phyloP scores from a whole-genome alignment of 1,140 invertebrate genomes.

The Agrilus planipennis region DNA sequence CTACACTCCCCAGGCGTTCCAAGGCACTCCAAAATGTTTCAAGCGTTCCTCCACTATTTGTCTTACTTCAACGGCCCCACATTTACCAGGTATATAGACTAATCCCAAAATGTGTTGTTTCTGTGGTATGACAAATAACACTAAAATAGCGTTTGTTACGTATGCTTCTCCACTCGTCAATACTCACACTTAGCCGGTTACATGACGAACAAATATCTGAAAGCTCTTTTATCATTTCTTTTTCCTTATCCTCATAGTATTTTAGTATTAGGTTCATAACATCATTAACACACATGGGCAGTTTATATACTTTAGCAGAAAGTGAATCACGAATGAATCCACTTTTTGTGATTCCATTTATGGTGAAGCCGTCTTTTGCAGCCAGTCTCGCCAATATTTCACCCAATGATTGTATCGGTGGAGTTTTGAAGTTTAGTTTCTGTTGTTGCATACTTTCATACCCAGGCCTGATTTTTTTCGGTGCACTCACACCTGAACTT shows the following conservation, averaged over 20 bases:
- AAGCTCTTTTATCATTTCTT: too few relatives aligned
- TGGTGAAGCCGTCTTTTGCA: conserved; percentile 1
- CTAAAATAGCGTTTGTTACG: conserved; percentile 1
- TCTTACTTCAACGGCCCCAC: conserved; percentile 1
- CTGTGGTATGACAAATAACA: conserved; percentile 1
- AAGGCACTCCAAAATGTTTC: conserved; percentile 1
- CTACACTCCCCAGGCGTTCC: too few relatives aligned
- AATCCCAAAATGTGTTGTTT: conserved; percentile 1
- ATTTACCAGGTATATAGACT: conserved; percentile 1
- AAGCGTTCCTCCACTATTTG: conserved; percentile 1
- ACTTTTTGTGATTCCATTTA: not conserved
- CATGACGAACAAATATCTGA: not conserved
- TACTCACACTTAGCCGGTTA: conserved; percentile 1
- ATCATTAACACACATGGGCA: too few relatives aligned
- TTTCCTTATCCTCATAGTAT: too few relatives aligned
- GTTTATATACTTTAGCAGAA: too few relatives aligned
- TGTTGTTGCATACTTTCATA: conserved; percentile 1
- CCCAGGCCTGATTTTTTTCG: not conserved
- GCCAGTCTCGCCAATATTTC: conserved; percentile 1
- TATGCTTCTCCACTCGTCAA: conserved; percentile 1
- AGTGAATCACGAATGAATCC: too few relatives aligned
- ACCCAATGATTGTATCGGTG: conserved; percentile 1
- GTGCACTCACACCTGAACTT: conserved; percentile 1
- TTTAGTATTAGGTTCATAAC: too few relatives aligned
- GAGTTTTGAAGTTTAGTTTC: conserved; percentile 1